Evolutionary conservation across 2,113 vertebrate genomes (phyloP), one percentile per base, ranked within the genome.

Genomic region (Stegastes partitus): DNA sequence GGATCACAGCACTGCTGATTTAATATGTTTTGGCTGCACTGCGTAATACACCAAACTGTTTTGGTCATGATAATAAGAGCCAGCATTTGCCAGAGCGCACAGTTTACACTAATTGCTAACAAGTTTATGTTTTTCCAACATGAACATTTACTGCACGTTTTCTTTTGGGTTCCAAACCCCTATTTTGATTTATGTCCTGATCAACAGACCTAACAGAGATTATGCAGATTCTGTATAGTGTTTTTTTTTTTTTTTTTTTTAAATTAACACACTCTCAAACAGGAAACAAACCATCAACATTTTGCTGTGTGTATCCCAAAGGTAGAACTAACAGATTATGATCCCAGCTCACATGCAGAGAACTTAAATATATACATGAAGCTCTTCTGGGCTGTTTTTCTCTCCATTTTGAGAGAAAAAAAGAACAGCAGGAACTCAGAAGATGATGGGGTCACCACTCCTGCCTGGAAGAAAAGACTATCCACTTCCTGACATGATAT

Each of bases 101-200:
- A 85, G 76, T 91, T 87, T 91, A 90, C 80, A 87, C 66, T 86
- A 87, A 91, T 86, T 88, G 62, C 77, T 91, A 88, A 91, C 82
- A 90, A 55, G 61, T 94, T 84, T 72, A 45, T 89, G 84, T 86
- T 91, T 91, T 88, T 85, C 56, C 68, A 82, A 74, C 73, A 83
- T 66, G 55, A 65, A 76, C 79, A 79, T 87, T 85, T 83, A 86
- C 68, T 81, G 63, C 62, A 44, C 57, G 59, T 79, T 86, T 90
- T 74, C 53, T 8, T n/a, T 74, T 12, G 31, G 39, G 59, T 59
- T 62, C 45, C 58, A 79, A 71, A 61, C 54, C 72, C 25, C 42
- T 50, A 57, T 68, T 61, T 44, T 68, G 62, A 85, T 73, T 73
- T 47, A 77, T 64, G 21, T 68, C 78, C 74, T 75, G 55, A 68